These are phyloP conservation scores for Panurus biarmicus DNA, from an alignment of 2,113 vertebrate genomes.

Conservation along the genomic window DNA sequence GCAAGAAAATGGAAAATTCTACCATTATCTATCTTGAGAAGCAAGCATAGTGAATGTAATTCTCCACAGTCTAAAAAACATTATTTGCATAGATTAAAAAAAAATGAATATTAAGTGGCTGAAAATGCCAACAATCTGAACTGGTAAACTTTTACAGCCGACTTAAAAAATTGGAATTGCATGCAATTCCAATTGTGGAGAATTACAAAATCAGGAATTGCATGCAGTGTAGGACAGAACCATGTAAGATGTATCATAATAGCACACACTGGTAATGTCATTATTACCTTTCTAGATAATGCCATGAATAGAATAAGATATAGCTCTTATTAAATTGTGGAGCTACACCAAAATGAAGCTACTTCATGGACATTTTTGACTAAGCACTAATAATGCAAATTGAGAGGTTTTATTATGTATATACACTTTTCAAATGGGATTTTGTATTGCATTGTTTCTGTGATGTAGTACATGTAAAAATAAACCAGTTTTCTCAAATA, in stretches of 20 bases:
- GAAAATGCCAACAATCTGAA: neutral
- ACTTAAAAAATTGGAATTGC: too few species aligned
- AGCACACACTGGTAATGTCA: neutral
- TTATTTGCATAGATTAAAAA: neutral
- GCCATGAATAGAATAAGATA: neutral
- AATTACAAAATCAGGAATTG: neutral
- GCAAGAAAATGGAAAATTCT: neutral
- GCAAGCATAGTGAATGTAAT: neutral
- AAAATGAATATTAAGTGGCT: neutral
- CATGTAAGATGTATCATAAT: rapidly evolving
- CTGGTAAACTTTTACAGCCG: neutral
- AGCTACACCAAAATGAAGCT: neutral
- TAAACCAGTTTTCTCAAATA: neutral
- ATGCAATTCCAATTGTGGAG: too few species aligned
- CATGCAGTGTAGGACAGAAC: neutral
- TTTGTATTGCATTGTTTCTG: neutral
- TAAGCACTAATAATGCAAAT: neutral
- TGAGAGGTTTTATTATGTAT: neutral
- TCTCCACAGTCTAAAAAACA: neutral
- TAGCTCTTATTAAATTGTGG: neutral
- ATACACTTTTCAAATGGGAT: neutral
- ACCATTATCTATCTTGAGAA: neutral
- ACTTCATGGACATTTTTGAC: neutral
- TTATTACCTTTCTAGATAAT: neutral
- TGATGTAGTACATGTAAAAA: neutral